Evolutionary conservation across 1,140 invertebrate genomes (phyloP).

Genomic region (Andrena cerasifolii): DNA sequence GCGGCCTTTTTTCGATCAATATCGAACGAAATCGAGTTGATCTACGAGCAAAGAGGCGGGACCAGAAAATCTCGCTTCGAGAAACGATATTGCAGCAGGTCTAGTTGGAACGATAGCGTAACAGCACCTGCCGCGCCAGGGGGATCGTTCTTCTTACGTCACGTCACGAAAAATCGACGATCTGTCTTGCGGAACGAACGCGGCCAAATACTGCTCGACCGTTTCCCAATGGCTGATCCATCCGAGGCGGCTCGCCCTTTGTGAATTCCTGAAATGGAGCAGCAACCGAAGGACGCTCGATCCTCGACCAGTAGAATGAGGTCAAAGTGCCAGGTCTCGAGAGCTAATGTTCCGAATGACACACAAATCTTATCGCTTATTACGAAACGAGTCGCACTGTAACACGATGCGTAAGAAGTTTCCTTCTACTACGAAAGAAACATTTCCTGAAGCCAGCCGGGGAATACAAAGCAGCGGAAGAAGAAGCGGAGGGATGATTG

Average conservation of each 20-base stretch:
- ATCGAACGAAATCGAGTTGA: slow-evolving; percentile 18
- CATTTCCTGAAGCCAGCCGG: too few species aligned
- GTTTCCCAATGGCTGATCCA: slow-evolving; percentile 22
- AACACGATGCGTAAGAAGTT: too few species aligned
- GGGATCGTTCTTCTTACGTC: slow-evolving; percentile 40
- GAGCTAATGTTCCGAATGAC: too few species aligned
- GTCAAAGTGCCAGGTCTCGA: neutral
- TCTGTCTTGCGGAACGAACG: slow-evolving; percentile 20
- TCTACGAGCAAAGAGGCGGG: neutral
- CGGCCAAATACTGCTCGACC: too few species aligned
- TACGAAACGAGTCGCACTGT: too few species aligned
- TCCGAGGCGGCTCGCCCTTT: neutral
- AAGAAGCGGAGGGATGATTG: too few species aligned
- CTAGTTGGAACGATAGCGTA: slow-evolving; percentile 25
- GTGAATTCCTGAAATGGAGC: neutral
- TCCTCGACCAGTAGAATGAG: neutral
- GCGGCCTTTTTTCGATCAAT: slow-evolving; percentile 30
- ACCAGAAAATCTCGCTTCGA: slow-evolving; percentile 18
- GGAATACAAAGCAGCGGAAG: too few species aligned
- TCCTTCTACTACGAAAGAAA: too few species aligned
- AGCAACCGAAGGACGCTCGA: too few species aligned
- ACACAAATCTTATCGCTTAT: too few species aligned
- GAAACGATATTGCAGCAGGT: slow-evolving; percentile 20
- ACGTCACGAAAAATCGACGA: slow-evolving; percentile 40
- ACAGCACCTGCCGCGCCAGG: slow-evolving; percentile 37